Evolutionary conservation across 2,888 invertebrate species (phyloP).

Genomic region (Oasisia sp.): DNA sequence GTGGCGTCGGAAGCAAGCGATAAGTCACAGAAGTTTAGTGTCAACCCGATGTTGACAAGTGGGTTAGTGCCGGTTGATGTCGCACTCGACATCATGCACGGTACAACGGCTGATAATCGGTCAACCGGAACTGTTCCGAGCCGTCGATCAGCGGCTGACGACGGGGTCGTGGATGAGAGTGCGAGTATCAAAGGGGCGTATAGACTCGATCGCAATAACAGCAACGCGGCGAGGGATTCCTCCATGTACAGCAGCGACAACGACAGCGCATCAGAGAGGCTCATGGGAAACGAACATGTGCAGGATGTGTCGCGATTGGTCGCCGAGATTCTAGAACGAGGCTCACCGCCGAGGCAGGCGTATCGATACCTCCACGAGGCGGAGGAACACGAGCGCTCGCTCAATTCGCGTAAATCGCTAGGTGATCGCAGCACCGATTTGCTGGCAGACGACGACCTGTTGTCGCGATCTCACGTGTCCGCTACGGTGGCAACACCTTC

Average conservation of each 20-base stretch:
- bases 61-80: conserved; percentile 34
- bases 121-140: conserved; percentile 4
- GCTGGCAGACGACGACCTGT: not conserved
- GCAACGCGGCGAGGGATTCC: not conserved
- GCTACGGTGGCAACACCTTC: not conserved
- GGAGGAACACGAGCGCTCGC: conserved; percentile 30
- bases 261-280: not conserved
- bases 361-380: conserved; percentile 51
- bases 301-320: conserved; percentile 37
- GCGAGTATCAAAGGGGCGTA: not conserved
- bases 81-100: conserved; percentile 35
- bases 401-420: not conserved
- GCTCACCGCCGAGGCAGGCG: conserved; percentile 53
- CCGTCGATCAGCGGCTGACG: not conserved
- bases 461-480: not conserved
- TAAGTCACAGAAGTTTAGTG: not conserved
- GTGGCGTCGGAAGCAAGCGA: not conserved
- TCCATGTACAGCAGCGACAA: not conserved
- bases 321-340: conserved; percentile 48
- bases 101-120: not conserved
- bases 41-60: conserved; percentile 31
- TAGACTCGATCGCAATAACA: conserved; percentile 18
- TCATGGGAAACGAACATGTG: not conserved
- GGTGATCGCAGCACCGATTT: not conserved
- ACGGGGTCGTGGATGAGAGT: not conserved